Conservation (phyloP, 2,113 vertebrate genomes). For the Sterrhoptilus dennistouni region DNA sequence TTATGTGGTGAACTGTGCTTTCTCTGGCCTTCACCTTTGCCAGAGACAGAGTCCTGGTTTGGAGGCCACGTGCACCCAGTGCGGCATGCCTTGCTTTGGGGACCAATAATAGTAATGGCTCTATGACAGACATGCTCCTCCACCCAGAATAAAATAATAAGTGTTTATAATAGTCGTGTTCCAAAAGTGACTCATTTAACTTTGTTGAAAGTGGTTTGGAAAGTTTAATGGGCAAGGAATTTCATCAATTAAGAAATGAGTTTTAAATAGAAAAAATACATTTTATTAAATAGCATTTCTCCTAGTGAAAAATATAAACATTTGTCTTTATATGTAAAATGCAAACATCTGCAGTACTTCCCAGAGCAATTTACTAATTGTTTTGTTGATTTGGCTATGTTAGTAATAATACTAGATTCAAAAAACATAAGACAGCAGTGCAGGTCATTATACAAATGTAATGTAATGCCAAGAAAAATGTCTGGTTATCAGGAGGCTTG, state of each 20-base stretch:
- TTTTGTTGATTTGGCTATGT: background rate
- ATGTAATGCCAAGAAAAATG: rapidly evolving
- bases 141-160: background rate
- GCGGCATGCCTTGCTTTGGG: rapidly evolving
- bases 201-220: background rate
- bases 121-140: rapidly evolving
- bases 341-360: background rate
- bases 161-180: background rate
- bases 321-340: background rate
- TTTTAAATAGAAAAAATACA: background rate
- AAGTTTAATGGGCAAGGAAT: background rate
- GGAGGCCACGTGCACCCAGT: rapidly evolving
- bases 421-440: background rate
- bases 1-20: background rate
- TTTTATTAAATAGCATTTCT: background rate
- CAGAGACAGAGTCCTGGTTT: background rate
- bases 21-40: background rate
- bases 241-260: background rate
- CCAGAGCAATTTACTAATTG: background rate
- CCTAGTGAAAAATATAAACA: background rate
- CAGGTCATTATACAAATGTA: background rate
- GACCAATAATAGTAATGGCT: rapidly evolving
- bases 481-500: background rate
- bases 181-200: background rate
- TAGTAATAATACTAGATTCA: background rate